A percentile compares a stretch with the other conserved stretches of the same genome.
These are phyloP conservation scores for Basileuterus tristriatus DNA, from an alignment of 2,797 vertebrate genomes.

Conservation along the genomic window DNA sequence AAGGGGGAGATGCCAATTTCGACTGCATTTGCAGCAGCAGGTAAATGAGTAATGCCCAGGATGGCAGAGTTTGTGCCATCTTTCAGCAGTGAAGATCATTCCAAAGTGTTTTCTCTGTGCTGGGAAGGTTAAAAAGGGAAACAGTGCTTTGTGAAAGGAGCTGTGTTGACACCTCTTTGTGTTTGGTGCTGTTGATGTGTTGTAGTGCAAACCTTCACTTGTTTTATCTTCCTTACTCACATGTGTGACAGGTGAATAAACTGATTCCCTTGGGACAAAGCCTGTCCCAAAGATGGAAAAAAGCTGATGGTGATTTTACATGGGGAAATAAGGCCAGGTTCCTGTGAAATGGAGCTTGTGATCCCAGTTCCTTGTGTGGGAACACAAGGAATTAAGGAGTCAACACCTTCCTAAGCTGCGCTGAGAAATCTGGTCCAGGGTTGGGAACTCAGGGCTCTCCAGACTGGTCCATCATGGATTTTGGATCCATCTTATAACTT, in stretches of 20 bases:
- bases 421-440: not conserved
- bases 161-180: not conserved
- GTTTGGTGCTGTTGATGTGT: not conserved
- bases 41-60: slow-evolving; percentile 3
- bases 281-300: not conserved
- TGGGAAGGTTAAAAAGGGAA: not conserved
- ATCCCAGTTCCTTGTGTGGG: not conserved
- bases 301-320: not conserved
- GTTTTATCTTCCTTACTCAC: not conserved
- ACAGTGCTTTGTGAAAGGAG: not conserved
- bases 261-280: not conserved
- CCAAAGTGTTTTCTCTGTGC: not conserved
- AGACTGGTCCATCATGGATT: not conserved
- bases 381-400: not conserved
- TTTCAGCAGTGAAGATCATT: not conserved
- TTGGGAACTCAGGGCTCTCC: not conserved
- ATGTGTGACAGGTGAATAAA: not conserved
- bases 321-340: not conserved
- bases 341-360: not conserved
- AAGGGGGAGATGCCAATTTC: not conserved
- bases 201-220: not conserved
- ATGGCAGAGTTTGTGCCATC: not conserved
- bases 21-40: not conserved
- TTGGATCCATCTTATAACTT: not conserved
- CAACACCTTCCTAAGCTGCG: not conserved